Percentiles rank a stretch among this genome's conserved stretches.
These are phyloP conservation scores for Gandaritis pyraliata DNA, from an alignment of 2,888 invertebrate species.

Conservation along the genomic window DNA sequence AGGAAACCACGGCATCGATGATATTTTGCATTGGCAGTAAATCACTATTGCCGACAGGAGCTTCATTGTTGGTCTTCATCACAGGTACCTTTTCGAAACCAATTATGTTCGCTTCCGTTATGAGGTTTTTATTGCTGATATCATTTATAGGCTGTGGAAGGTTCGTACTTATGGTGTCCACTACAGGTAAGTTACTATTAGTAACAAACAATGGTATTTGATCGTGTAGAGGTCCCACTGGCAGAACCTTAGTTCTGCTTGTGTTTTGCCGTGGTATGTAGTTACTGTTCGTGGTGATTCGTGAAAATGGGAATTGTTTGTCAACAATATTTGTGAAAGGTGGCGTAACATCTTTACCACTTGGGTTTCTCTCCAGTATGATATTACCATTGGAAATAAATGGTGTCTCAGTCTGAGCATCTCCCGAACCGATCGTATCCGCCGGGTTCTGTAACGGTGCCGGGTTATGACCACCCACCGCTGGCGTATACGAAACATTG, in stretches of 20 bases:
- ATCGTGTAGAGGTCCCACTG: too few species aligned
- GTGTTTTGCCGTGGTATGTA: background rate
- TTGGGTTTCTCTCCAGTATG: background rate
- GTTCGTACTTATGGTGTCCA: background rate
- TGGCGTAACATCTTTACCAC: background rate
- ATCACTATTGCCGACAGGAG: background rate
- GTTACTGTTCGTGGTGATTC: background rate
- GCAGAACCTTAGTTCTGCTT: background rate
- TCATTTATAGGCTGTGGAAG: background rate
- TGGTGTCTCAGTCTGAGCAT: background rate
- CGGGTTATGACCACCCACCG: background rate
- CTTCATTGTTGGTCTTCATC: background rate
- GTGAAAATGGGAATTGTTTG: background rate
- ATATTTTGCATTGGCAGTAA: background rate
- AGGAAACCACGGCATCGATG: background rate
- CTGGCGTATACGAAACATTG: background rate
- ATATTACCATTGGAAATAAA: background rate
- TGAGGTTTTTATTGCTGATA: background rate
- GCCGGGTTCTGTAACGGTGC: background rate
- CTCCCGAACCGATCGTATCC: background rate
- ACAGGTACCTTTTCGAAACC: too few species aligned
- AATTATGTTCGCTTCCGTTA: too few species aligned
- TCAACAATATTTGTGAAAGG: background rate
- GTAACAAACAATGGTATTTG: too few species aligned
- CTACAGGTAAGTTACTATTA: background rate